These are phyloP conservation scores for Pandion haliaetus DNA, from an alignment of 2,113 vertebrate species.

Conservation along the genomic window DNA sequence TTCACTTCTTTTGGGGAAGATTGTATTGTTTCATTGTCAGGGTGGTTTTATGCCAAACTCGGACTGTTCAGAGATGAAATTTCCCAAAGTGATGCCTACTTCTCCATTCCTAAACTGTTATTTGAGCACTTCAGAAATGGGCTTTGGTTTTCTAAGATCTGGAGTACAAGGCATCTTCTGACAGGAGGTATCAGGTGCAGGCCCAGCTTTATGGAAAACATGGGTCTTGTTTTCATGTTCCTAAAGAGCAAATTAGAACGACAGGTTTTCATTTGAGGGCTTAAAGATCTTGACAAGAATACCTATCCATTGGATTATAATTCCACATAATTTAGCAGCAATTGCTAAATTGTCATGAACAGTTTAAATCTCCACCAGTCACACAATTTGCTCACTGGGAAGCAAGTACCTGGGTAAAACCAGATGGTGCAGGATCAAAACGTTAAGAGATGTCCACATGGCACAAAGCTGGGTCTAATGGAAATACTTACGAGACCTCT, in stretches of 20 bases:
- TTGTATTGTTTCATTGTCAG: not conserved
- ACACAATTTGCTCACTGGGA: not conserved
- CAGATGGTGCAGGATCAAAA: not conserved
- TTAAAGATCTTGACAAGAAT: constrained; percentile 2
- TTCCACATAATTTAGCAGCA: constrained; percentile 1
- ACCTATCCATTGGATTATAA: not conserved
- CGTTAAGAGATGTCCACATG: not conserved
- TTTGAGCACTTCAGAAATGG: not conserved
- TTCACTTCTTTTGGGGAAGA: not conserved
- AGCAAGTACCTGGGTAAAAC: not conserved
- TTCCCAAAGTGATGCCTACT: not conserved
- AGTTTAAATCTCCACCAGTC: constrained; percentile 11
- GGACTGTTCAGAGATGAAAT: not conserved
- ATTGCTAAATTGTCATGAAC: not conserved
- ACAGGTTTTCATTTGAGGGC: not conserved
- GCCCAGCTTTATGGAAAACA: not conserved
- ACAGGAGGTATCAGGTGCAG: not conserved
- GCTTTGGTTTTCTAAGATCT: not conserved
- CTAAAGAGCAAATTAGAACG: constrained; percentile 6
- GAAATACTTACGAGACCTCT: not conserved
- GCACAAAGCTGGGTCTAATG: not conserved
- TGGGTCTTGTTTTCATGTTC: not conserved
- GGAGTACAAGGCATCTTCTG: not conserved
- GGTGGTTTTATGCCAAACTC: not conserved
- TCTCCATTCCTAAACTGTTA: not conserved